A percentile compares a stretch with the other conserved stretches of the same genome.
Evolutionary conservation across 2,888 invertebrate species (phyloP).

Genomic region (Caenorhabditis sinica): DNA sequence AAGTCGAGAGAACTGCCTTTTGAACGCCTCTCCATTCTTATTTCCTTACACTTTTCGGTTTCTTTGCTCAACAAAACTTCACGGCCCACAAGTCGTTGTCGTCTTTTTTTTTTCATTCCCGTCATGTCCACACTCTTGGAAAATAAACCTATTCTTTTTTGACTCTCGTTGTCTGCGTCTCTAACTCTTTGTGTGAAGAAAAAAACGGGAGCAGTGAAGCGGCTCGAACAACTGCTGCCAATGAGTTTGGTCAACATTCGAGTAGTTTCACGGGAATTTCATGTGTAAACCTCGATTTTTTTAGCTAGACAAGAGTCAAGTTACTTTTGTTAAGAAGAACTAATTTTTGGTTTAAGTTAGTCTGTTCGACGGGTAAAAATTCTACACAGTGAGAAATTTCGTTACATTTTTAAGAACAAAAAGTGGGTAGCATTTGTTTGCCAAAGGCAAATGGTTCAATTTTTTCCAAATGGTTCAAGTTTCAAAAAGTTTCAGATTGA

Average conservation of each 20-base stretch:
- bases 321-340: neutral
- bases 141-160: slow-evolving; percentile 4
- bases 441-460: too few relatives aligned
- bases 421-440: too few relatives aligned
- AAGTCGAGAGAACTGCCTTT: slow-evolving; percentile 67
- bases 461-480: too few relatives aligned
- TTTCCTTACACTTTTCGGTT: neutral
- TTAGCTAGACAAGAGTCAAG: slow-evolving; percentile 4
- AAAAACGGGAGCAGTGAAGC: neutral
- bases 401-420: too few relatives aligned
- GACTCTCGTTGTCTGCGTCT: neutral
- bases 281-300: neutral
- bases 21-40: slow-evolving; percentile 35
- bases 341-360: neutral
- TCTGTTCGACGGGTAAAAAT: too few relatives aligned
- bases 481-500: too few relatives aligned
- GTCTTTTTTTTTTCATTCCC: neutral
- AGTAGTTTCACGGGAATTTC: slow-evolving; percentile 13
- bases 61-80: slow-evolving; percentile 2
- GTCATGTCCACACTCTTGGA: neutral
- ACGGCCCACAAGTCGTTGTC: neutral
- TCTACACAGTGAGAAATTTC: neutral
- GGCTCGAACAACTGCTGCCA: slow-evolving; percentile 30
- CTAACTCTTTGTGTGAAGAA: neutral
- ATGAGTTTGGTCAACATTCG: slow-evolving; percentile 16